Percentiles rank a stretch among this genome's conserved stretches.
These are phyloP conservation scores for Phorcus lineatus DNA, from an alignment of 2,888 invertebrate species.

Conservation along the genomic window DNA sequence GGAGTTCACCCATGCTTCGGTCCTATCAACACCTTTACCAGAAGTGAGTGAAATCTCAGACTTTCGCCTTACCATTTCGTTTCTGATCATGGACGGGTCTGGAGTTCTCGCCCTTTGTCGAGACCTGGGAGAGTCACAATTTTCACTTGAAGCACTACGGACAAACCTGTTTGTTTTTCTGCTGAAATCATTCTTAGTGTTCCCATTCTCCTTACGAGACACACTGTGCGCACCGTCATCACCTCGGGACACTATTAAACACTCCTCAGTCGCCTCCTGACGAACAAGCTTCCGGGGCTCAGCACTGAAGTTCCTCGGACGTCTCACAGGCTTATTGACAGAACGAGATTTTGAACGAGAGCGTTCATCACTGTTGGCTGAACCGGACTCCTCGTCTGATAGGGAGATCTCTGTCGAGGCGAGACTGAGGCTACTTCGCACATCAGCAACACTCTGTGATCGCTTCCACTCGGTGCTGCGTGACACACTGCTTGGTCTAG, in stretches of 20 bases:
- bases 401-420: constrained; percentile 34
- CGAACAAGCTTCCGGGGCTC: constrained; percentile 37
- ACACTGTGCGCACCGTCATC: constrained; percentile 48
- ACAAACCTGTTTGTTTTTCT: background rate
- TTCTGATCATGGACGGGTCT: constrained; percentile 34
- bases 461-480: background rate
- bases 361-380: background rate
- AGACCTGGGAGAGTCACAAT: background rate
- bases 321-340: constrained; percentile 24
- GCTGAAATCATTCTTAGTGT: constrained; percentile 24
- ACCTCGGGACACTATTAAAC: constrained; percentile 52
- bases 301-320: constrained; percentile 35
- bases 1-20: constrained; percentile 66
- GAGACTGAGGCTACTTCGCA: background rate
- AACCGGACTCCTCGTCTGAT: constrained; percentile 35
- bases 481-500: constrained; percentile 37
- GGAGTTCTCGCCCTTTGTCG: constrained; percentile 34
- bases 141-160: constrained; percentile 12
- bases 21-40: constrained; percentile 47
- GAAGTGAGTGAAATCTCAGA: background rate
- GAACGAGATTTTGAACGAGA: constrained; percentile 23
- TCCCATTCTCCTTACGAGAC: constrained; percentile 42
- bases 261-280: constrained; percentile 40
- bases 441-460: constrained; percentile 23
- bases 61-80: constrained; percentile 38